Conservation (phyloP, 2,888 invertebrate species). For the Papilio elwesi region DNA sequence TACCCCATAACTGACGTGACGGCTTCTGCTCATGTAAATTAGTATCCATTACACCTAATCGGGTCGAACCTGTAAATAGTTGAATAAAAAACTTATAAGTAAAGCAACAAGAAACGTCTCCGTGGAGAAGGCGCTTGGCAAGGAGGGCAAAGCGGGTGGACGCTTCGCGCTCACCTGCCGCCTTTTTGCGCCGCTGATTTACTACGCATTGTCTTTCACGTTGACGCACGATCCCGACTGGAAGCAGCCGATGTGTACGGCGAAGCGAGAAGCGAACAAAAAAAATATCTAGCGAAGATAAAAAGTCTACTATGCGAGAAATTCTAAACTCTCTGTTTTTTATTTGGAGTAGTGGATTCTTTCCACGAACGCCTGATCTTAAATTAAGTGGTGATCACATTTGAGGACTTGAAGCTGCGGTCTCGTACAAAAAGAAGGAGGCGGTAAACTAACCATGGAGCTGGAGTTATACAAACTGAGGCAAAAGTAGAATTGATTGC, state of each 20-base stretch:
- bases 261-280: conserved; percentile 34
- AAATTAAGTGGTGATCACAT: conserved; percentile 7
- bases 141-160: conserved; percentile 2
- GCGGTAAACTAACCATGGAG: too few relatives aligned
- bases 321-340: background rate
- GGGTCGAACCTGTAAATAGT: background rate
- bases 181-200: conserved; percentile 48
- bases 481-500: too few relatives aligned
- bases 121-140: conserved; percentile 12
- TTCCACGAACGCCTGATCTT: background rate
- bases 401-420: too few relatives aligned
- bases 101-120: conserved; percentile 25
- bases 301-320: conserved; percentile 24
- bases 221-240: conserved; percentile 42
- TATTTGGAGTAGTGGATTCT: background rate
- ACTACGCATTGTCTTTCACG: conserved; percentile 52
- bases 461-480: too few relatives aligned
- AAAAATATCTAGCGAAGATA: too few relatives aligned
- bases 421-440: too few relatives aligned
- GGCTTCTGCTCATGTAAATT: background rate
- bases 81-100: conserved; percentile 19
- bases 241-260: conserved; percentile 38
- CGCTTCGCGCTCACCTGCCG: conserved; percentile 35
- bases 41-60: background rate
- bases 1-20: too few relatives aligned